Evolutionary conservation across 2,888 invertebrate genomes (phyloP).

Genomic region (Paralinhomoeus sp.): DNA sequence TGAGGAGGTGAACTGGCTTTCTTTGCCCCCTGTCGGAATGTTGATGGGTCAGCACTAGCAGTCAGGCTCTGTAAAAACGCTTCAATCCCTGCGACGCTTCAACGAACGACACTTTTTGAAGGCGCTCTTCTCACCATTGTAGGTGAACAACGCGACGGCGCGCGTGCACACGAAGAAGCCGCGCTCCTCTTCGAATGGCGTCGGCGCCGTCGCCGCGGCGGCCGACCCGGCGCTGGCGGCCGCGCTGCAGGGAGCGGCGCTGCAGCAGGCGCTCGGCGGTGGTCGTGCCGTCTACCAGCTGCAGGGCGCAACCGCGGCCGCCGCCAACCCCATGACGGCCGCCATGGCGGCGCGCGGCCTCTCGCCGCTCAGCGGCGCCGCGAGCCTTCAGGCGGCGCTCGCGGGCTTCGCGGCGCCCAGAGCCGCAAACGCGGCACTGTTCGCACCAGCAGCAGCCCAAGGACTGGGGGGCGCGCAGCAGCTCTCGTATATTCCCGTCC

Average conservation of each 20-base stretch:
- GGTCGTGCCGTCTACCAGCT: slow-evolving; percentile 1
- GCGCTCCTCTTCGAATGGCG: slow-evolving; percentile 11
- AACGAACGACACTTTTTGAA: background rate
- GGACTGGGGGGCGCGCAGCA: background rate
- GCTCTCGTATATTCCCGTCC: background rate
- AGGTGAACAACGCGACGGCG: slow-evolving; percentile 98
- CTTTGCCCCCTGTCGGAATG: no score
- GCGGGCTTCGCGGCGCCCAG: background rate
- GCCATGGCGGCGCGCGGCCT: background rate
- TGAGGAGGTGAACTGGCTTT: no score
- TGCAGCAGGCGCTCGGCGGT: slow-evolving; percentile 6
- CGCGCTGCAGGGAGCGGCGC: slow-evolving; percentile 8
- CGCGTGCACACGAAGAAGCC: slow-evolving; percentile 98
- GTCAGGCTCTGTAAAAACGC: no score
- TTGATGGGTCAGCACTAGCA: no score
- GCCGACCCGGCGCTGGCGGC: slow-evolving; percentile 6
- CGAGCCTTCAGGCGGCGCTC: background rate
- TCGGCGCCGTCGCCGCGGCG: background rate
- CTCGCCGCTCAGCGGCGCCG: background rate
- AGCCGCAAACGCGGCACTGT: background rate
- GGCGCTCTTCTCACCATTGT: slow-evolving; percentile 28
- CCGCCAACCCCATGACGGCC: background rate
- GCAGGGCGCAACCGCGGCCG: background rate
- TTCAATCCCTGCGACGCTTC: slow-evolving; percentile 5
- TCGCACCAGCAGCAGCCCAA: background rate